A percentile compares a stretch with the other conserved stretches of the same genome.
phyloP scores from a whole-genome alignment of 2,797 vertebrate species.

The Sebastiscus tertius region DNA sequence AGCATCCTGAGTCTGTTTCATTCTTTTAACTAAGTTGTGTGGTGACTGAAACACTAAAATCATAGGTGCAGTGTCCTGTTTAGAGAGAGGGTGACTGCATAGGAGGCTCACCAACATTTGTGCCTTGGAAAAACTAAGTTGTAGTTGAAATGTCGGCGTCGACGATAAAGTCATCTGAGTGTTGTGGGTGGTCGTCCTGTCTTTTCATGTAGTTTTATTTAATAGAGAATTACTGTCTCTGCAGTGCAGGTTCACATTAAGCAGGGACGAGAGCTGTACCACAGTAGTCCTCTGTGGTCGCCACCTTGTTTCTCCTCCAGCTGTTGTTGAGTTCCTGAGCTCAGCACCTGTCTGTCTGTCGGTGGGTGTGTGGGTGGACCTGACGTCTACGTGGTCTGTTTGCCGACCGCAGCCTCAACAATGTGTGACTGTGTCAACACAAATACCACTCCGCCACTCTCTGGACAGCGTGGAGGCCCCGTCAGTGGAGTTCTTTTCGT shows the following conservation, averaged over 20 bases:
- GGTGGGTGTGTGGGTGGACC: background rate
- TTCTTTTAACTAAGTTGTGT: no score
- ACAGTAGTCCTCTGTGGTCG: background rate
- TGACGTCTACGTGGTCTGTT: background rate
- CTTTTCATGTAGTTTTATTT: no score
- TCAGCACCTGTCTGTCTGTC: background rate
- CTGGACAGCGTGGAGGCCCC: background rate
- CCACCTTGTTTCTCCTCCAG: background rate
- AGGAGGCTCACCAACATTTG: no score
- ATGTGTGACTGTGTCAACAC: background rate
- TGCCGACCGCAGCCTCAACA: background rate
- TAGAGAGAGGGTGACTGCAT: no score
- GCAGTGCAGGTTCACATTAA: background rate
- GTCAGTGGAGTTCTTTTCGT: accelerated
- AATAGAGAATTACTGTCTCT: background rate
- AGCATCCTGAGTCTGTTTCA: no score
- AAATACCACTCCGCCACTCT: background rate
- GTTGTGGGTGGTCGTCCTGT: no score
- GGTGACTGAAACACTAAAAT: no score
- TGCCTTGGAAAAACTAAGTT: no score
- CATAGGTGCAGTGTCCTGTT: no score
- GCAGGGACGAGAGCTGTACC: no score
- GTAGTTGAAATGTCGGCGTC: no score
- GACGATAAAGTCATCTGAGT: no score
- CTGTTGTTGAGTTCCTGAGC: background rate